Conservation (phyloP, 2,888 invertebrate species). For the Pandemis cinnamomeana region DNA sequence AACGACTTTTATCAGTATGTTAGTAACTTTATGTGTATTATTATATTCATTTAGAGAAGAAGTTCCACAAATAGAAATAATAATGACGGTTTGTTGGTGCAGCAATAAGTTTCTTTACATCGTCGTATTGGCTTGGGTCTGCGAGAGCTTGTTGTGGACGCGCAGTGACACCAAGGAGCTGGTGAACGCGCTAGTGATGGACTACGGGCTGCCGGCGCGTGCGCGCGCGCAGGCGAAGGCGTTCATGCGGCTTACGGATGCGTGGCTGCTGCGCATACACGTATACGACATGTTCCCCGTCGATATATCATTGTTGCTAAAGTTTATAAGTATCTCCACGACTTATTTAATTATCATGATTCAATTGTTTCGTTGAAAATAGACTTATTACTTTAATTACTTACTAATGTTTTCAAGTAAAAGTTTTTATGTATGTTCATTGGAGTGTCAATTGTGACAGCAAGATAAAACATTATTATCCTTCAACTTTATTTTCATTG, state of each 20-base stretch:
- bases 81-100: constrained; percentile 31
- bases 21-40: neutral
- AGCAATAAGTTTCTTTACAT: constrained; percentile 23
- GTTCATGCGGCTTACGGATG: constrained; percentile 39
- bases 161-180: constrained; percentile 35
- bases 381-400: too few species aligned
- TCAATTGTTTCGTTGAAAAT: constrained; percentile 47
- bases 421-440: too few species aligned
- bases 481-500: too few species aligned
- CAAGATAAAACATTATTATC: too few species aligned
- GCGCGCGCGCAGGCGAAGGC: constrained; percentile 39
- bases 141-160: constrained; percentile 26
- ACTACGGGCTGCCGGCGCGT: constrained; percentile 34
- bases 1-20: neutral
- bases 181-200: constrained; percentile 41
- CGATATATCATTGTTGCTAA: constrained; percentile 68
- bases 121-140: constrained; percentile 22
- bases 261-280: constrained; percentile 50
- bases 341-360: constrained; percentile 72
- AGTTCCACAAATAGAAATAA: neutral
- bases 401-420: too few species aligned
- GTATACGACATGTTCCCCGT: constrained; percentile 70
- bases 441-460: too few species aligned
- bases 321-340: constrained; percentile 69
- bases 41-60: neutral